Conservation (phyloP, 2,797 vertebrate genomes). For the Nasua narica region DNA sequence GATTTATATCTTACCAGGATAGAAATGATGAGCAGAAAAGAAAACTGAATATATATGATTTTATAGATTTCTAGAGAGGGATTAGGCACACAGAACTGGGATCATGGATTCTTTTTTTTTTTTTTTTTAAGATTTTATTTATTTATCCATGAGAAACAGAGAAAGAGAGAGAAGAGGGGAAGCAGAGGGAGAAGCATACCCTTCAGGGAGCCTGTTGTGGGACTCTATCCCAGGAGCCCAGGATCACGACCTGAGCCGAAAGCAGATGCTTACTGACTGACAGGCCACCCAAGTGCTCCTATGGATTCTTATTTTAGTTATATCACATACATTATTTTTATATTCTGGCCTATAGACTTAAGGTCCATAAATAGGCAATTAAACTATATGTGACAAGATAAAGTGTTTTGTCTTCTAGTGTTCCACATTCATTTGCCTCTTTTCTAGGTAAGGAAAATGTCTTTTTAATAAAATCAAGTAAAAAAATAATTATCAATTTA, state of each 20-base stretch:
- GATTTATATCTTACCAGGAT: background rate
- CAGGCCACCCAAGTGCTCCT: background rate
- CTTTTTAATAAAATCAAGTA: background rate
- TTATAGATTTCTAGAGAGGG: background rate
- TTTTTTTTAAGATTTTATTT: background rate
- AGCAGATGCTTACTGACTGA: background rate
- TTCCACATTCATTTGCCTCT: background rate
- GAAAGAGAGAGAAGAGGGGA: too few species aligned
- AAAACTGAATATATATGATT: background rate
- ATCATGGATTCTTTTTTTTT: background rate
- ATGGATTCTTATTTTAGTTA: background rate
- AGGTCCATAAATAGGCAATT: background rate
- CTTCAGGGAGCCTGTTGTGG: background rate
- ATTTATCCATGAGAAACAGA: background rate
- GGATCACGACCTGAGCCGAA: background rate
- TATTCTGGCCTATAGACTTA: background rate
- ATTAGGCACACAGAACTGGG: background rate
- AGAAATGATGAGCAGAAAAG: background rate
- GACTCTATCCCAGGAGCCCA: background rate
- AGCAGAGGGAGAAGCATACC: background rate
- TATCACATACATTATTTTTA: background rate
- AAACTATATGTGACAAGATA: background rate
- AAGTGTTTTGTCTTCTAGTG: background rate
- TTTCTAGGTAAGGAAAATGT: background rate
- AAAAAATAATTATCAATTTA: background rate